Percentiles rank a stretch among this genome's conserved stretches.
Conservation (phyloP, 2,113 vertebrate species). For the Haemorhous mexicanus region DNA sequence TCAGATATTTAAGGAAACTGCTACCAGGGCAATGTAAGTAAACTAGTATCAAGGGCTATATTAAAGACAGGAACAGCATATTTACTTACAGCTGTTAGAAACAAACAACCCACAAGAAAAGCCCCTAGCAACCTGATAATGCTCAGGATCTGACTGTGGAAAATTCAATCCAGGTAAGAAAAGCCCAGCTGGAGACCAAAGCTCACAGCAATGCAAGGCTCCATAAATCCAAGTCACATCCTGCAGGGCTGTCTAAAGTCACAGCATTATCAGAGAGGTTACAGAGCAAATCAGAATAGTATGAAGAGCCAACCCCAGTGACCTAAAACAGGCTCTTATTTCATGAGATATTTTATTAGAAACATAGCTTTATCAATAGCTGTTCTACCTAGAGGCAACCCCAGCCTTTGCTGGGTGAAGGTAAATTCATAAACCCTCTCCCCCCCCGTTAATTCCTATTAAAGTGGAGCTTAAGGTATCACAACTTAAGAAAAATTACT, state of each 20-base stretch:
- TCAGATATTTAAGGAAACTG: neutral
- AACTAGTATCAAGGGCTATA: neutral
- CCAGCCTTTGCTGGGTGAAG: neutral
- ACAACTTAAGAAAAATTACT: neutral
- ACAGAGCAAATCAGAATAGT: neutral
- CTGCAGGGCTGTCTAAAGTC: neutral
- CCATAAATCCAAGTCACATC: neutral
- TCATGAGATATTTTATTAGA: neutral
- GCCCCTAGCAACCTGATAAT: neutral
- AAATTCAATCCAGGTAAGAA: neutral
- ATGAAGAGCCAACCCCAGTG: neutral
- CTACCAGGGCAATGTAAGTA: neutral
- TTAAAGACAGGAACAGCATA: neutral
- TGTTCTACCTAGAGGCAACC: neutral
- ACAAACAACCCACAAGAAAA: neutral
- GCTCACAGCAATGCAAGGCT: neutral
- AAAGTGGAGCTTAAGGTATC: neutral
- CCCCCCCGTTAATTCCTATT: neutral
- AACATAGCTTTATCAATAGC: neutral
- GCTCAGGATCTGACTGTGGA: neutral
- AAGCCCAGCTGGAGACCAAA: neutral
- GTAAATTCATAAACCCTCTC: neutral
- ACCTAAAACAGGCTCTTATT: neutral
- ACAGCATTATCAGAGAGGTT: neutral
- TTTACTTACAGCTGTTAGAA: neutral